Base-by-base conservation (phyloP, 2,113 vertebrate species). In the Oryzias celebensis region DNA sequence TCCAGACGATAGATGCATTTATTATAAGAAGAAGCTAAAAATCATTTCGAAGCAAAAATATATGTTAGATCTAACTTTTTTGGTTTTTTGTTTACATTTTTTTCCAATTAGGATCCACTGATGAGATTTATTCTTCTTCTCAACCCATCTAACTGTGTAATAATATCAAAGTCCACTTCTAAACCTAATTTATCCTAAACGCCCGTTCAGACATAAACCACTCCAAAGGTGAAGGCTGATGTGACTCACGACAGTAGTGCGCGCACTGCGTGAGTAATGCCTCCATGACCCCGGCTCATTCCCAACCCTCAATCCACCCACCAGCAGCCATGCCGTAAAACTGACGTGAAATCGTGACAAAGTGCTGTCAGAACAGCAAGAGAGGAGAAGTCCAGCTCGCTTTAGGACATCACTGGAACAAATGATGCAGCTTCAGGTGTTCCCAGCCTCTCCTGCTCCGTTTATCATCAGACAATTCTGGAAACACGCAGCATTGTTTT, bases 181-280 rank as follows among this genome's bases (percentile, higher is more conserved):
- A 12, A 36, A 36, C 36, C 36, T 10, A 36, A 36, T 36, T 36
- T 12, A 36, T 36, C 36, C 17, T 16, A 52, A 52, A 75, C 24
- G 52, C 49, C 59, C 56, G 46, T 59, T 69, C 71, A 62, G 75
- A 63, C 45, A 62, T 24, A 53, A 46, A 64, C 58, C 50, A 26
- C 18, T 52, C n/a, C 2, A 51, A 76, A 71, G 74, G 64, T 77
- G 61, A 76, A 72, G 66, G 69, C 53, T 76, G 67, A 57, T 54
- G 44, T 14, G 57, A 55, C 28, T 63, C 41, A 22, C 42, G 18
- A 59, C 51, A 48, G 59, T 56, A 1, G 20, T 6, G 53, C 45
- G 8, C 4, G 36, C 47, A 71, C 48, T 60, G 36, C 28, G 6
- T 56, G 52, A 62, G 68, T 65, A 42, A 73, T 68, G 56, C 68